These are phyloP conservation scores for Chiloscyllium punctatum DNA, from an alignment of 2,797 vertebrate species.

Conservation along the genomic window DNA sequence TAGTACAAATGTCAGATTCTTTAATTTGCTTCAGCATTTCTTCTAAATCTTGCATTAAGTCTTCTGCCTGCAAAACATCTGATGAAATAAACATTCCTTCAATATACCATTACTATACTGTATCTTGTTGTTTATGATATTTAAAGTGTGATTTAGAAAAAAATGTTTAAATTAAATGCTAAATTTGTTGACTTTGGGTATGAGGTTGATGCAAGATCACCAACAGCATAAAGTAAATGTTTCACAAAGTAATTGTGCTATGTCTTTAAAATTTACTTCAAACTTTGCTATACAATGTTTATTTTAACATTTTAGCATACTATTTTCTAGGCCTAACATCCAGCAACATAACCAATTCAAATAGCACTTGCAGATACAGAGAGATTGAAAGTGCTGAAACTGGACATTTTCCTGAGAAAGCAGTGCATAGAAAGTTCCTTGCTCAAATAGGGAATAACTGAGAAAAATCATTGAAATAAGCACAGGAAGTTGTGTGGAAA, in stretches of 20 bases:
- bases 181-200: neutral
- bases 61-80: slow-evolving; percentile 51
- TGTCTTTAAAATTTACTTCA: neutral
- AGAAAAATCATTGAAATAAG: neutral
- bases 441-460: neutral
- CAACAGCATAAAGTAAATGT: neutral
- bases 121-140: neutral
- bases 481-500: neutral
- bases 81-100: slow-evolving; percentile 40
- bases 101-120: slow-evolving; percentile 29
- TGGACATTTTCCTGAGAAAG: neutral
- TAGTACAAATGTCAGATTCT: slow-evolving; percentile 40
- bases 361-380: neutral
- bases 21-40: slow-evolving; percentile 48
- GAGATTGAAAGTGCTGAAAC: neutral
- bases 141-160: slow-evolving; percentile 39
- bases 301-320: neutral
- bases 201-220: neutral
- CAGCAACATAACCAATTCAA: too few relatives aligned
- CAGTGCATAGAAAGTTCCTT: neutral
- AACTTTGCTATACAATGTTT: neutral
- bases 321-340: neutral
- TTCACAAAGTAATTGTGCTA: neutral
- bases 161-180: neutral
- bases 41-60: slow-evolving; percentile 50